These are phyloP conservation scores for Drosophila cardini DNA, from an alignment of 1,140 invertebrate species.

Conservation along the genomic window DNA sequence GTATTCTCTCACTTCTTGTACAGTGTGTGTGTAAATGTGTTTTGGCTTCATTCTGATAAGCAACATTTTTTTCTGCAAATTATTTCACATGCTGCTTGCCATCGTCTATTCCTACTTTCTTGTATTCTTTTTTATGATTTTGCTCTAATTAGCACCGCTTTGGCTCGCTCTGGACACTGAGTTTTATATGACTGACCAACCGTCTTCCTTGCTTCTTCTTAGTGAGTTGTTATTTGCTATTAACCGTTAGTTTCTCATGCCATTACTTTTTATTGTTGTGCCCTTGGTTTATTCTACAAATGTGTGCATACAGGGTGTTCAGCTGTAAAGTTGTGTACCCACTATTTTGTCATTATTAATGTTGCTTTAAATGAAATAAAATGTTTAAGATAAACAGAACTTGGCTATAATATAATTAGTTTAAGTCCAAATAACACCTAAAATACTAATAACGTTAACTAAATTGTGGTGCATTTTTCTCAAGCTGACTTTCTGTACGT, in stretches of 20 bases:
- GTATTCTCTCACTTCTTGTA: background rate
- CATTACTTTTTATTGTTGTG: constrained; percentile 30
- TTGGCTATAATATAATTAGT: no score
- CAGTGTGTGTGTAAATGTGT: background rate
- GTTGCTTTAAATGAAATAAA: no score
- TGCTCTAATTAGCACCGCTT: constrained; percentile 36
- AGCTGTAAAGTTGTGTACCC: background rate
- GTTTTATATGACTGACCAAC: constrained; percentile 25
- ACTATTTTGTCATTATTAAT: no score
- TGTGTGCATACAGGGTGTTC: constrained; percentile 19
- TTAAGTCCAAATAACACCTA: no score
- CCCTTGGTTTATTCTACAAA: background rate
- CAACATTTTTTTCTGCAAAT: constrained; percentile 45
- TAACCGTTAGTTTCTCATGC: constrained; percentile 21
- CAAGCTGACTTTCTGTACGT: no score
- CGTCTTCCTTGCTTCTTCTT: background rate
- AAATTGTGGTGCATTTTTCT: no score
- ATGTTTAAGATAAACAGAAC: no score
- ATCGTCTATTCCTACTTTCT: constrained; percentile 4
- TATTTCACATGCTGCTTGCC: constrained; percentile 48
- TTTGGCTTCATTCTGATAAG: constrained; percentile 40
- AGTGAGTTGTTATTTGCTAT: constrained; percentile 11
- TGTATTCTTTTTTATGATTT: constrained; percentile 32
- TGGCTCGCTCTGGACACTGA: constrained; percentile 10
- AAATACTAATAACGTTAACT: no score